These are phyloP conservation scores for Echinops telfairi DNA, from an alignment of 2,113 vertebrate genomes.

Conservation along the genomic window DNA sequence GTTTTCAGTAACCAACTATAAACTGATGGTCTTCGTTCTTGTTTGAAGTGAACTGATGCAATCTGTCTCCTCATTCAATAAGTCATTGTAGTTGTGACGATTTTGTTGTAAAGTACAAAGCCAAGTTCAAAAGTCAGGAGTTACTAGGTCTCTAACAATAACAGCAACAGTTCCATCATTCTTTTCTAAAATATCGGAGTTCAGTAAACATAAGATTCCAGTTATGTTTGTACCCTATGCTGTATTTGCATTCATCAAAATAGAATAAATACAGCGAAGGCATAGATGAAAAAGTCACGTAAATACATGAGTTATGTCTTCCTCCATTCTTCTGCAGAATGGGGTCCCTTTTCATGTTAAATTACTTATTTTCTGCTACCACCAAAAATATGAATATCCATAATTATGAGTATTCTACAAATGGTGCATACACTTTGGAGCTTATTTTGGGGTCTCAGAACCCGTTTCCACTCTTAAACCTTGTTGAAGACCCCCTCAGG, in stretches of 20 bases:
- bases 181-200: not conserved
- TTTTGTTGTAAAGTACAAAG: slow-evolving; percentile 26
- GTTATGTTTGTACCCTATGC: slow-evolving; percentile 3
- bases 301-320: slow-evolving; percentile 9
- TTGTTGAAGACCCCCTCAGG: not conserved
- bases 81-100: not conserved
- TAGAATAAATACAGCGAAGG: slow-evolving; percentile 46
- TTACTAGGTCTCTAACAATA: not conserved
- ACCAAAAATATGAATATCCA: not conserved
- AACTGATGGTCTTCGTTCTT: slow-evolving; percentile 2
- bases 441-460: not conserved
- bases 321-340: slow-evolving; percentile 9
- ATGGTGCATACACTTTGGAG: not conserved
- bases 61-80: too few species aligned
- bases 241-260: slow-evolving; percentile 47
- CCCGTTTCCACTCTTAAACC: not conserved
- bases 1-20: slow-evolving; percentile 4
- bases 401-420: not conserved
- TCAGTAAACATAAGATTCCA: slow-evolving; percentile 31
- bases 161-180: not conserved
- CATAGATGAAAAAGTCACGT: slow-evolving; percentile 56
- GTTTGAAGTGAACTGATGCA: too few species aligned
- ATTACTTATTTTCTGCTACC: not conserved
- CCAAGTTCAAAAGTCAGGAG: not conserved
- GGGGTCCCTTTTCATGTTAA: not conserved